These are phyloP conservation scores for Esox masquinongy DNA, from an alignment of 2,797 vertebrate genomes.

Conservation along the genomic window DNA sequence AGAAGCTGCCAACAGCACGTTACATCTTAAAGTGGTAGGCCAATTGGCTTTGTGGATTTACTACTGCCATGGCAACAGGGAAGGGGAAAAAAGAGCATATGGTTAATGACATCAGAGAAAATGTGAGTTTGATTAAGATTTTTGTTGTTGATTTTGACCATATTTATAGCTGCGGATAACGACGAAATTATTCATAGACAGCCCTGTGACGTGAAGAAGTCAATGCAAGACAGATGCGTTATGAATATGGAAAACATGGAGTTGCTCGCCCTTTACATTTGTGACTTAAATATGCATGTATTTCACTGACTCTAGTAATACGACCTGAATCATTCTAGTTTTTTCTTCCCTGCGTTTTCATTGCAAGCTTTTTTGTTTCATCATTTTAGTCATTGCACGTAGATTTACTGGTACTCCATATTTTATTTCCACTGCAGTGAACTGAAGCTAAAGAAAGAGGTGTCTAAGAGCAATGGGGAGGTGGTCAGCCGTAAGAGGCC, in stretches of 20 bases:
- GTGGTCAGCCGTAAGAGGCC: slow-evolving; percentile 75
- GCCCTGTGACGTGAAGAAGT: neutral
- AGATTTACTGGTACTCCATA: neutral
- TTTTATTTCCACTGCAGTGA: slow-evolving; percentile 53
- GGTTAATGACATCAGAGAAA: neutral
- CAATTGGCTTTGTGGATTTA: slow-evolving; percentile 13
- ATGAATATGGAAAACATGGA: neutral
- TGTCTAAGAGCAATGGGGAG: slow-evolving; percentile 68
- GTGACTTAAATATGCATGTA: neutral
- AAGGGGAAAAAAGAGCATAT: neutral
- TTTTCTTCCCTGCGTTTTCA: neutral
- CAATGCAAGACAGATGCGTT: neutral
- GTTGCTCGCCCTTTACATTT: neutral
- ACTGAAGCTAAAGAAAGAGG: slow-evolving; percentile 71
- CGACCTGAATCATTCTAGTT: neutral
- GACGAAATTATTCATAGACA: neutral
- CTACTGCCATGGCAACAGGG: slow-evolving; percentile 37
- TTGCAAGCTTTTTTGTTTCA: neutral
- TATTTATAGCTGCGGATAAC: neutral
- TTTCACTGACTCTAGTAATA: neutral
- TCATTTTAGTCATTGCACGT: neutral
- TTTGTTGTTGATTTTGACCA: neutral
- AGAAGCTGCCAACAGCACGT: slow-evolving; percentile 24
- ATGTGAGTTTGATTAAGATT: neutral
- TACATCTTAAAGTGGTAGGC: slow-evolving; percentile 31